Percentiles rank a stretch among this genome's conserved stretches.
phyloP scores from a whole-genome alignment of 2,888 invertebrate genomes.

The Caenorhabditis doughertyi region DNA sequence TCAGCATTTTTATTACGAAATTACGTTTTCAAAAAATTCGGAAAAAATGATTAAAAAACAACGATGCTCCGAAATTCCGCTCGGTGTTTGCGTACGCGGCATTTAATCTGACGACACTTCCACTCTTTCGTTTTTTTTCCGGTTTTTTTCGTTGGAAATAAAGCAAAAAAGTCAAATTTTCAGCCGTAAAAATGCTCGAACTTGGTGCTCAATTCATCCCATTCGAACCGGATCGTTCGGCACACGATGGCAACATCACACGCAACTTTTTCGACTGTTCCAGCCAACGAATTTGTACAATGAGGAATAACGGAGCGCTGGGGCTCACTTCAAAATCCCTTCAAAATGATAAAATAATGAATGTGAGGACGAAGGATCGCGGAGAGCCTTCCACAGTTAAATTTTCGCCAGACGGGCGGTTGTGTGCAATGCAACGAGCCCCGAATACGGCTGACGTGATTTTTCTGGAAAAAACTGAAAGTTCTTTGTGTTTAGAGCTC shows the following conservation, averaged over 20 bases:
- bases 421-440: slow-evolving; percentile 63
- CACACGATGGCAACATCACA: slow-evolving; percentile 61
- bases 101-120: slow-evolving; percentile 42
- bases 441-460: slow-evolving; percentile 62
- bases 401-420: slow-evolving; percentile 66
- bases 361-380: slow-evolving; percentile 71
- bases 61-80: slow-evolving; percentile 41
- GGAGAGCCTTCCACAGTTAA: slow-evolving; percentile 67
- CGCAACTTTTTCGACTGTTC: slow-evolving; percentile 65
- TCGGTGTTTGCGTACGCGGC: neutral
- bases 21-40: neutral
- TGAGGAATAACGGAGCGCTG: slow-evolving; percentile 75
- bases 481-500: slow-evolving; percentile 62
- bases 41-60: slow-evolving; percentile 11
- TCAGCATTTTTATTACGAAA: neutral
- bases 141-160: neutral
- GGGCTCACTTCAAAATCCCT: slow-evolving; percentile 74
- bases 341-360: slow-evolving; percentile 62
- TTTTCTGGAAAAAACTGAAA: slow-evolving; percentile 67
- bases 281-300: slow-evolving; percentile 72
- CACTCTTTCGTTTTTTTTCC: neutral
- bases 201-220: slow-evolving; percentile 85
- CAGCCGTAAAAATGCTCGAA: slow-evolving; percentile 67
- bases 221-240: slow-evolving; percentile 88
- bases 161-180: slow-evolving; percentile 7